Conservation (phyloP, 64 coral and sea anemone genomes). For the Cladopsammia gracilis region DNA sequence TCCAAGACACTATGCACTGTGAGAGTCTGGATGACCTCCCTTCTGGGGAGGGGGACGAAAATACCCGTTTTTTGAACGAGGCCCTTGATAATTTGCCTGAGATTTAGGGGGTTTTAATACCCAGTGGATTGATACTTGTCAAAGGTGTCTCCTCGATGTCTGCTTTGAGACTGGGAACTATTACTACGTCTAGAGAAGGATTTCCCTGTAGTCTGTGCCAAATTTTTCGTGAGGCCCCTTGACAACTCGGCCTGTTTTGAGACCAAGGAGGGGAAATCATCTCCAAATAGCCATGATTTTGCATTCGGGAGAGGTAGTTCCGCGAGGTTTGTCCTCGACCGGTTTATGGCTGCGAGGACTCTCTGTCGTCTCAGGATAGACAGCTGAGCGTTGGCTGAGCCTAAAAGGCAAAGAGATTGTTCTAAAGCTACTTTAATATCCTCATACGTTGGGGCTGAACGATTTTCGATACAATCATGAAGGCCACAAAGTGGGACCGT, state of each 20-base stretch:
- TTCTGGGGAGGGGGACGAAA: neutral
- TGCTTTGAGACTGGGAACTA: neutral
- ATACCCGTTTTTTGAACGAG: neutral
- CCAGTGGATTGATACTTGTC: neutral
- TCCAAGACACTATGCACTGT: neutral
- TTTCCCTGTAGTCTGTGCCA: no score
- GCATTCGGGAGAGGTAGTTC: constrained; percentile 42
- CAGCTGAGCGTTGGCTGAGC: neutral
- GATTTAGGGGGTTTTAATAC: constrained; percentile 30
- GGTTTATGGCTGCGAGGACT: constrained; percentile 10
- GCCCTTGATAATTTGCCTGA: neutral
- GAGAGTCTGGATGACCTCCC: constrained; percentile 1
- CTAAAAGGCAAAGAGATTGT: neutral
- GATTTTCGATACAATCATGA: constrained; percentile 9
- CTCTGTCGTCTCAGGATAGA: neutral
- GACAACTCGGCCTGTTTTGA: constrained; percentile 32
- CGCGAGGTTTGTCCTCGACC: neutral
- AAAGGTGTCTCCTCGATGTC: neutral
- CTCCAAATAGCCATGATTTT: constrained; percentile 45
- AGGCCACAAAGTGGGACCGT: constrained; percentile 43
- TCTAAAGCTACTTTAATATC: neutral
- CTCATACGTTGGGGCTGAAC: no score
- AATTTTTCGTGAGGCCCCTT: neutral
- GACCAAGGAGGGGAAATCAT: constrained; percentile 49
- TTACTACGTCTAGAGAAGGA: neutral